phyloP scores from a whole-genome alignment of 2,797 vertebrate species.

The Arnoldichthys spilopterus region DNA sequence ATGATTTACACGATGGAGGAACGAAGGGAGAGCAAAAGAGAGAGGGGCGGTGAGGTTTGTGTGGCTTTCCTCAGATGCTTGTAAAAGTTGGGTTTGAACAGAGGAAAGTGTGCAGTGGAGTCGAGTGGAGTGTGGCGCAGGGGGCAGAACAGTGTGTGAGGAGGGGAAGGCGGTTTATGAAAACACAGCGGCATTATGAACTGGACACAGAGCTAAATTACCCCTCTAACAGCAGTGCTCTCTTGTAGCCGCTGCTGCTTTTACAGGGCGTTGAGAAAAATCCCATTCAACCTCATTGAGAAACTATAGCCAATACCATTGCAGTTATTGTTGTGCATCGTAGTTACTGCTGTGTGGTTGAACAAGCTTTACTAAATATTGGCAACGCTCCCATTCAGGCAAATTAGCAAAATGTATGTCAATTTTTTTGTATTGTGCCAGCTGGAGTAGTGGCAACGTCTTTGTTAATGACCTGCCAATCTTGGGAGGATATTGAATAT shows the following conservation, averaged over 20 bases:
- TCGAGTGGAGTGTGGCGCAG: conserved; percentile 2
- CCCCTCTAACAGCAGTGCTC: background rate
- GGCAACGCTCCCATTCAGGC: too few species aligned
- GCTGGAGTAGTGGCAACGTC: too few species aligned
- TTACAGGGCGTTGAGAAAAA: too few species aligned
- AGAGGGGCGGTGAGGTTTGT: conserved; percentile 31
- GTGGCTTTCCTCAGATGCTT: conserved; percentile 44
- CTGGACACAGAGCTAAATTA: conserved; percentile 22
- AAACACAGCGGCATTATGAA: conserved; percentile 40
- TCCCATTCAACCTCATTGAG: too few species aligned
- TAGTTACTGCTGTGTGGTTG: too few species aligned
- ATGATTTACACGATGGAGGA: background rate
- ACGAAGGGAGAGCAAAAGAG: background rate
- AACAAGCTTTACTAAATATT: too few species aligned
- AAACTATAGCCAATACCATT: too few species aligned
- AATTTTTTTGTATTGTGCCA: too few species aligned
- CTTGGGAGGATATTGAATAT: too few species aligned
- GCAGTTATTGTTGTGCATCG: too few species aligned
- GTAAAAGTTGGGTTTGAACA: conserved; percentile 49
- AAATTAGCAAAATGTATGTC: too few species aligned
- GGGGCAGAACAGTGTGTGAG: background rate
- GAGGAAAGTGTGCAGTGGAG: conserved; percentile 49
- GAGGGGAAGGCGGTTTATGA: background rate
- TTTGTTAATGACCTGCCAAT: too few species aligned
- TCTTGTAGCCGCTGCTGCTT: background rate